These are phyloP conservation scores for Drosophila orosa DNA, from an alignment of 1,140 invertebrate genomes.

Conservation along the genomic window DNA sequence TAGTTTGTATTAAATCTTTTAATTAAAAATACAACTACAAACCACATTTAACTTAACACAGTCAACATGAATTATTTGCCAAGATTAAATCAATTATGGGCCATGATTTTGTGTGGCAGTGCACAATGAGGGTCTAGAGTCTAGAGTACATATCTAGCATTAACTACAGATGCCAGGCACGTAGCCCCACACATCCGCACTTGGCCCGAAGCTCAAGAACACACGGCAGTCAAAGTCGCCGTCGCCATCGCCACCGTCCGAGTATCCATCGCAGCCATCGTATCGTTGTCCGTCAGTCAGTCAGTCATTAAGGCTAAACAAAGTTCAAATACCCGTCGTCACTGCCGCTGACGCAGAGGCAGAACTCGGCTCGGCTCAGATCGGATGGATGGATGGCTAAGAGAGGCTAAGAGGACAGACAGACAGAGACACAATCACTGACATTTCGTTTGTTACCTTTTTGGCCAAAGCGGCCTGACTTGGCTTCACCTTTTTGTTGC, in stretches of 20 bases:
- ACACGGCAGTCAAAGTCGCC: conserved; percentile 52
- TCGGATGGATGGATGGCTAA: conserved; percentile 28
- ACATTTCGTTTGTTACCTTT: conserved; percentile 45
- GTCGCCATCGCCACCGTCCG: not conserved
- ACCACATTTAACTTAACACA: not conserved
- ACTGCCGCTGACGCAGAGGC: conserved; percentile 29
- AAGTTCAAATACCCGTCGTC: conserved; percentile 58
- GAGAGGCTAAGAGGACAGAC: conserved; percentile 14
- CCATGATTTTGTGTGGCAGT: conserved; percentile 15
- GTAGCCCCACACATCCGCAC: conserved; percentile 65
- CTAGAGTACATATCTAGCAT: too few relatives aligned
- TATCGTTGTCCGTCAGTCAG: conserved; percentile 37
- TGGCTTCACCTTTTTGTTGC: conserved; percentile 17
- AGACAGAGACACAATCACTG: conserved; percentile 18
- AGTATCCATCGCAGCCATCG: conserved; percentile 15
- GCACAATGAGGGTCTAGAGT: conserved; percentile 10
- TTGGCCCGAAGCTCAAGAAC: conserved; percentile 71
- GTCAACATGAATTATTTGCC: not conserved
- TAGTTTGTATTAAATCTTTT: not conserved
- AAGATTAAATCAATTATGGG: conserved; percentile 17
- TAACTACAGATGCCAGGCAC: conserved; percentile 60
- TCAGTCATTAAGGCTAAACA: conserved; percentile 59
- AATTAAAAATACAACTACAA: not conserved
- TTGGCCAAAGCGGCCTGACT: conserved; percentile 15
- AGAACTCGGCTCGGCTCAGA: conserved; percentile 27